Base-by-base conservation (phyloP, 2,797 vertebrate genomes). In the Rhynchonycteris naso region DNA sequence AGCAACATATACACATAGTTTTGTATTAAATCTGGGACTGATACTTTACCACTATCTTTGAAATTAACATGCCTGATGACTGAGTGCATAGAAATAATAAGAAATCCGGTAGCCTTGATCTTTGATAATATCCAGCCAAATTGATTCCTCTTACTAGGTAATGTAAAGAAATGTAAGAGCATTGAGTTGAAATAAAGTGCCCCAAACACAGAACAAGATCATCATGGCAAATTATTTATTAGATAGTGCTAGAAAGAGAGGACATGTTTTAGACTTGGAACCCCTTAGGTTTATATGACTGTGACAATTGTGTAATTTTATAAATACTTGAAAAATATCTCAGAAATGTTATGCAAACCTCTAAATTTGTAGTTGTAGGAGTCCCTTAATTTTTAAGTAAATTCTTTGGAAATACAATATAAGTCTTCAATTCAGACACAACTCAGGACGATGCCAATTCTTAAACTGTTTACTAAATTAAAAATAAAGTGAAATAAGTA, bases 261-360 rank as follows among this genome's bases (percentile, higher is more conserved):
- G n/a, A 1, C 61, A 7, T n/a, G 2, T 35, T 52, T 71, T 59
- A 50, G 58, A 54, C 2, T 56, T 10, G n/a, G 22, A 22, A 4
- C 1, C 47, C 18, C 28, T 54, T 26, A 33, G 4, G 11, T 82
- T 93, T 83, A 59, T 83, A 79, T 71, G 28, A 59, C 8, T 16
- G 16, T 88, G 58, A 35, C 6, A 65, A 66, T 26, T 66, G 28
- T 71, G 14, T 24, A 43, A 33, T 84, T 94, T 88, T 88, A 52
- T 76, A 90, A 92, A 58, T 15, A 79, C 18, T 74, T 90, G 15
- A 33, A 78, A 96, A 95, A 82, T 56, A 7, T 52, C 19, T 79
- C 14, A 66, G 22, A n/a, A 93, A 81, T n/a, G 14, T 72, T 65
- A 74, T 13, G 21, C 59, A 86, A 83, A 65, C 21, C 6, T 80